These are phyloP conservation scores for Apteryx owenii DNA, from an alignment of 2,113 vertebrate genomes.

Conservation along the genomic window DNA sequence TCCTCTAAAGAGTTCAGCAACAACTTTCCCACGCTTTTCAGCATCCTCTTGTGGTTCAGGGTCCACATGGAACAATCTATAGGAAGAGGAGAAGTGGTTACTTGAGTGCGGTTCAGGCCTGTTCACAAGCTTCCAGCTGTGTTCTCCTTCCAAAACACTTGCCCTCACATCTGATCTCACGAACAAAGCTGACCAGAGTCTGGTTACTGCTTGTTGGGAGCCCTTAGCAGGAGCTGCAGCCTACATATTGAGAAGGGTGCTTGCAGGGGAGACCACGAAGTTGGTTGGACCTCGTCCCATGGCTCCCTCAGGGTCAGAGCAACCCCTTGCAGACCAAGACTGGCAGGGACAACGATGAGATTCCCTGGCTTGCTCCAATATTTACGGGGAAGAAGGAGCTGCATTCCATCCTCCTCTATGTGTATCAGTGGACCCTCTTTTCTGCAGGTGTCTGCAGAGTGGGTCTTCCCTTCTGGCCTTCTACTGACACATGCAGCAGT, in stretches of 20 bases:
- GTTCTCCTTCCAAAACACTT: not conserved
- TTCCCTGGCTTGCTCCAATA: not conserved
- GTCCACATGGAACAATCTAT: conserved; percentile 50
- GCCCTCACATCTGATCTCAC: not conserved
- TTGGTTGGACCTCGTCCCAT: not conserved
- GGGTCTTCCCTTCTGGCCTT: not conserved
- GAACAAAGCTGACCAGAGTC: not conserved
- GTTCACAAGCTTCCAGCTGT: not conserved
- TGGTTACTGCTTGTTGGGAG: not conserved
- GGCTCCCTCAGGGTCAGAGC: not conserved
- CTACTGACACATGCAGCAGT: not conserved
- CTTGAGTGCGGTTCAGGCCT: not conserved
- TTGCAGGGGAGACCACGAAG: not conserved
- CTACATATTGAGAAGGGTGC: no score
- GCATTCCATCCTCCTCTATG: not conserved
- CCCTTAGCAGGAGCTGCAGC: not conserved
- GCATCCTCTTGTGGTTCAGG: not conserved
- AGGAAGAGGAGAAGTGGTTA: not conserved
- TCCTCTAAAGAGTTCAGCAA: conserved; percentile 11
- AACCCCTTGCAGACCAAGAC: no score
- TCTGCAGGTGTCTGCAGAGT: not conserved
- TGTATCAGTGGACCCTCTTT: not conserved
- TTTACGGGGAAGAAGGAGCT: not conserved
- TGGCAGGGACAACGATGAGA: not conserved
- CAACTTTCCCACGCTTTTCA: not conserved